Percentiles rank a stretch among this genome's conserved stretches.
Evolutionary conservation across 2,888 invertebrate genomes (phyloP).

Genomic region (Anarsia innoxiella): DNA sequence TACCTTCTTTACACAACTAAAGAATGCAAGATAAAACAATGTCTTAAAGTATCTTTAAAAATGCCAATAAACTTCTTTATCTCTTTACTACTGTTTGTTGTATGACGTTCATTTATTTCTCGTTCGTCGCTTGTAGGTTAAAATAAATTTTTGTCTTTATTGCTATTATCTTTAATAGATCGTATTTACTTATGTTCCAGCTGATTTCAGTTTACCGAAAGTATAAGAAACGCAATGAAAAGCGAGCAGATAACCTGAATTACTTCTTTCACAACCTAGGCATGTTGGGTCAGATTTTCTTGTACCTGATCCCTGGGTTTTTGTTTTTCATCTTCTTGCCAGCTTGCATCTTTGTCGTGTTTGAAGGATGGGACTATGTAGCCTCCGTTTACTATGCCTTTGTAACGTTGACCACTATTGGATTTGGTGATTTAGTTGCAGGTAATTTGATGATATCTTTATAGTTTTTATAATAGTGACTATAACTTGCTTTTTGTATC

Average conservation of each 20-base stretch:
- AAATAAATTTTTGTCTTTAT: too few species aligned
- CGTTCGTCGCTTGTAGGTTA: too few species aligned
- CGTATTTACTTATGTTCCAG: slow-evolving; percentile 54
- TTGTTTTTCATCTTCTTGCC: slow-evolving; percentile 91
- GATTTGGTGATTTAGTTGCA: slow-evolving; percentile 95
- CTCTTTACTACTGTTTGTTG: too few species aligned
- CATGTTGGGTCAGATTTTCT: slow-evolving; percentile 84
- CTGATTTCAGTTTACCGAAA: slow-evolving; percentile 86
- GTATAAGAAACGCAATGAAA: slow-evolving; percentile 82
- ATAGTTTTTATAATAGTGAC: too few species aligned
- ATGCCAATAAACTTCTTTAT: not conserved
- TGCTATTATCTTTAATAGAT: too few species aligned
- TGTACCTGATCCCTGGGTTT: slow-evolving; percentile 92
- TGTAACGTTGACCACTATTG: slow-evolving; percentile 90
- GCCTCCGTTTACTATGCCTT: slow-evolving; percentile 91
- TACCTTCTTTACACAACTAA: too few species aligned
- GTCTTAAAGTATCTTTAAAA: not conserved
- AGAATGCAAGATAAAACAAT: not conserved
- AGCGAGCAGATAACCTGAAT: slow-evolving; percentile 73
- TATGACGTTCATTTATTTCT: too few species aligned
- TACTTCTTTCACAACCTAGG: slow-evolving; percentile 81
- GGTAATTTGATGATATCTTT: too few species aligned
- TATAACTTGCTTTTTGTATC: too few species aligned
- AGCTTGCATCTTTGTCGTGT: slow-evolving; percentile 86
- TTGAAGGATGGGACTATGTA: slow-evolving; percentile 90